Evolutionary conservation across 2,888 invertebrate genomes (phyloP).

Genomic region (Anodontia alba): DNA sequence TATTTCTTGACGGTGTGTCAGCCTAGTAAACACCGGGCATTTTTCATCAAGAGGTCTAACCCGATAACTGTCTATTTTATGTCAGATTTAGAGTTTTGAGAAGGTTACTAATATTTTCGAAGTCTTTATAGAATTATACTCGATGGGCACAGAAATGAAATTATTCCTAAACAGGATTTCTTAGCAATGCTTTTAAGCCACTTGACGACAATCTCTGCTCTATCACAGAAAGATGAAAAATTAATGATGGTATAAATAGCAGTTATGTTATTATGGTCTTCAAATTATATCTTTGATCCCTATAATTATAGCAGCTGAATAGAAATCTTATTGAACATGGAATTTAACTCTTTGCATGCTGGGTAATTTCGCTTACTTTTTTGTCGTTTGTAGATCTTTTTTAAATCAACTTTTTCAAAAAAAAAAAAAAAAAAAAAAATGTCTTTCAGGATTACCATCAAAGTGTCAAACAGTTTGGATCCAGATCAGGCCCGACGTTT

Average conservation of each 20-base stretch:
- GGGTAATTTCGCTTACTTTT: no score
- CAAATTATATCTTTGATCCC: slow-evolving; percentile 16
- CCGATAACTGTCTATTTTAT: slow-evolving; percentile 33
- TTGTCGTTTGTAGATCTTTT: no score
- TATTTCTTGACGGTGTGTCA: no score
- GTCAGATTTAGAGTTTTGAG: slow-evolving; percentile 29
- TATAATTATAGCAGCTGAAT: not conserved
- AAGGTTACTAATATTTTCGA: slow-evolving; percentile 28
- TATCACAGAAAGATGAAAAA: slow-evolving; percentile 36
- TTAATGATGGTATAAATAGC: slow-evolving; percentile 38
- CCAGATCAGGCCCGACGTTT: no score
- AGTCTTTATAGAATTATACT: slow-evolving; percentile 37
- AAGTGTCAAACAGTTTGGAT: no score
- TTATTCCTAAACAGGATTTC: slow-evolving; percentile 48
- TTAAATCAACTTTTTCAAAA: no score
- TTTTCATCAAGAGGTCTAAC: slow-evolving; percentile 21
- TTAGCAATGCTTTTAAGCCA: not conserved
- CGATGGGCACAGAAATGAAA: slow-evolving; percentile 52
- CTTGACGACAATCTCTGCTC: not conserved
- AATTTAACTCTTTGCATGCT: no score
- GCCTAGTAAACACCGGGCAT: no score
- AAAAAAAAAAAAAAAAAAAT: no score
- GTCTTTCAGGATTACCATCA: no score
- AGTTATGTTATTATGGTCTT: slow-evolving; percentile 8
- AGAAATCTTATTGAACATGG: not conserved